A percentile compares a stretch with the other conserved stretches of the same genome.
Conservation (phyloP, 2,797 vertebrate species). For the Hemitrygon akajei region DNA sequence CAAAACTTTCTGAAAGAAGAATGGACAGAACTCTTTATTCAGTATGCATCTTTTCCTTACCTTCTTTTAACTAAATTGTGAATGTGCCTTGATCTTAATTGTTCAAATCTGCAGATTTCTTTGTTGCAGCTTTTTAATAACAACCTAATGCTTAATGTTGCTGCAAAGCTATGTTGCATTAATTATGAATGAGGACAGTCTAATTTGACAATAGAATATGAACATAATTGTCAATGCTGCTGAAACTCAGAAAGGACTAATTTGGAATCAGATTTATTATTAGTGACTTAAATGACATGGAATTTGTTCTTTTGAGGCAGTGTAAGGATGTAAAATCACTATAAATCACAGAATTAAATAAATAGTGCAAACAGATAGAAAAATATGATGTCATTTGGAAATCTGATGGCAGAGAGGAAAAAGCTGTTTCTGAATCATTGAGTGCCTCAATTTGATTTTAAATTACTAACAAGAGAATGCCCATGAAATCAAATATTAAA, state of each 20-base stretch:
- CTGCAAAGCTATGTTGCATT: neutral
- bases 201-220: neutral
- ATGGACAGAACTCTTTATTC: constrained; percentile 39
- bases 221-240: neutral
- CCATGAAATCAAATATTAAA: neutral
- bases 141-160: neutral
- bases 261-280: no score
- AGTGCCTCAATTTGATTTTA: neutral
- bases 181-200: neutral
- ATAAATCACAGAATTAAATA: no score
- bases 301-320: no score
- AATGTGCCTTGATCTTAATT: neutral
- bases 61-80: constrained; percentile 13
- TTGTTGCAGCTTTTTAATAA: neutral
- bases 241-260: neutral
- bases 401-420: no score
- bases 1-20: constrained; percentile 44
- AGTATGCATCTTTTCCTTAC: constrained; percentile 38
- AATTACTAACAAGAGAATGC: neutral
- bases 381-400: no score
- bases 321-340: no score
- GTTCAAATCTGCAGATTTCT: neutral
- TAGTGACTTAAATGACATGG: no score
- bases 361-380: no score
- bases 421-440: neutral